Evolutionary conservation across 2,888 invertebrate genomes (phyloP).

Genomic region (Diogma glabrata): DNA sequence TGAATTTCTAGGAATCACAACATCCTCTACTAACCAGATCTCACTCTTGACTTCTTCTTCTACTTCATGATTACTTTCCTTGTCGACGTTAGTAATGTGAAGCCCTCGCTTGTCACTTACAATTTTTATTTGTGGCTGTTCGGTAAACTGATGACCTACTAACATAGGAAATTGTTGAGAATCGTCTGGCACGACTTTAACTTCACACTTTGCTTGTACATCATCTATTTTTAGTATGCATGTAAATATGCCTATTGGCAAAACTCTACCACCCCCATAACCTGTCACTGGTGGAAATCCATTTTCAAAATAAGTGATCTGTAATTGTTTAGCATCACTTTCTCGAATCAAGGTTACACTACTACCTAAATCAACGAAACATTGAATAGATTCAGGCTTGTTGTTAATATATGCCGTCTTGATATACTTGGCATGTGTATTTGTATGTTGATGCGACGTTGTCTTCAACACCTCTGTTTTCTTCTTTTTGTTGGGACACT

Average conservation of each 20-base stretch:
- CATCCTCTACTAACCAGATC: background rate
- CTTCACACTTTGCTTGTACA: too few relatives aligned
- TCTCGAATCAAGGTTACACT: background rate
- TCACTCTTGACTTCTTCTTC: background rate
- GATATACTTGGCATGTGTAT: slow-evolving; percentile 1
- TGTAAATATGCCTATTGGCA: background rate
- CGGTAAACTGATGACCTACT: too few relatives aligned
- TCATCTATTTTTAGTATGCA: background rate
- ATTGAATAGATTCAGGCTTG: background rate
- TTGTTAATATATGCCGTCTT: background rate
- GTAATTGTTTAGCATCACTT: background rate
- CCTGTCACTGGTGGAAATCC: background rate
- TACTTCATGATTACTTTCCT: too few relatives aligned
- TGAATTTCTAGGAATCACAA: background rate
- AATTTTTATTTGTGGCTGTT: too few relatives aligned
- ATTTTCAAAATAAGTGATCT: background rate
- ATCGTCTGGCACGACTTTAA: too few relatives aligned
- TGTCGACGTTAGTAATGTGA: too few relatives aligned
- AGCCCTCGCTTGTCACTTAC: too few relatives aligned
- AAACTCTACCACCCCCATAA: background rate
- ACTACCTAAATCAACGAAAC: background rate
- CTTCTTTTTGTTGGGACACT: too few relatives aligned
- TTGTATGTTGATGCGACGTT: background rate
- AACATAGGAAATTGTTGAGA: too few relatives aligned
- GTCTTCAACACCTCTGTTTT: background rate